Conservation (phyloP, 1,140 invertebrate genomes). For the Hestina assimilis region DNA sequence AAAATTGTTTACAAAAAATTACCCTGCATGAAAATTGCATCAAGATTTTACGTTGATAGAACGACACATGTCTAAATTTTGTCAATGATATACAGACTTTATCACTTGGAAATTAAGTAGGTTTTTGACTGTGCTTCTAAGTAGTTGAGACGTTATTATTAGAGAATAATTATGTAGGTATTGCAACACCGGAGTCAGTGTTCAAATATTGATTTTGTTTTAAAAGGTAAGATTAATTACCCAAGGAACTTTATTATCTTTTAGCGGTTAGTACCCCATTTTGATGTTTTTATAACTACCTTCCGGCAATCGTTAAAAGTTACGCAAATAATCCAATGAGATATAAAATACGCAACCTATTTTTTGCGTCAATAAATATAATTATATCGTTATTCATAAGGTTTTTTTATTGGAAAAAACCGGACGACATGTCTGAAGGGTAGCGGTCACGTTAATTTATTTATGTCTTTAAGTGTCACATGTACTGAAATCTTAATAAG, state of each 20-base stretch:
- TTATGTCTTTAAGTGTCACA: no score
- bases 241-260: slow-evolving; percentile 36
- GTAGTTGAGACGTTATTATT: not conserved
- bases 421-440: no score
- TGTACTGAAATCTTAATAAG: no score
- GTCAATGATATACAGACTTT: not conserved
- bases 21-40: slow-evolving; percentile 2
- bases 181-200: slow-evolving; percentile 7
- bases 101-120: not conserved
- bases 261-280: slow-evolving; percentile 2
- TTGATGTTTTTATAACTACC: not conserved
- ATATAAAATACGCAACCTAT: not conserved
- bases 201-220: slow-evolving; percentile 39
- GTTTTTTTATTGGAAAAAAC: no score
- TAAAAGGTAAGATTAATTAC: slow-evolving; percentile 34
- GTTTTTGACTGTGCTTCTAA: not conserved
- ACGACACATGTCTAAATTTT: not conserved
- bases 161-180: not conserved
- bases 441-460: no score
- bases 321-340: not conserved
- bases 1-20: slow-evolving; percentile 3
- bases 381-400: not conserved
- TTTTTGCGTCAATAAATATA: not conserved
- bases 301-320: not conserved
- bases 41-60: not conserved